Conservation (phyloP, 1,140 invertebrate species). For the Acromyrmex heyeri region DNA sequence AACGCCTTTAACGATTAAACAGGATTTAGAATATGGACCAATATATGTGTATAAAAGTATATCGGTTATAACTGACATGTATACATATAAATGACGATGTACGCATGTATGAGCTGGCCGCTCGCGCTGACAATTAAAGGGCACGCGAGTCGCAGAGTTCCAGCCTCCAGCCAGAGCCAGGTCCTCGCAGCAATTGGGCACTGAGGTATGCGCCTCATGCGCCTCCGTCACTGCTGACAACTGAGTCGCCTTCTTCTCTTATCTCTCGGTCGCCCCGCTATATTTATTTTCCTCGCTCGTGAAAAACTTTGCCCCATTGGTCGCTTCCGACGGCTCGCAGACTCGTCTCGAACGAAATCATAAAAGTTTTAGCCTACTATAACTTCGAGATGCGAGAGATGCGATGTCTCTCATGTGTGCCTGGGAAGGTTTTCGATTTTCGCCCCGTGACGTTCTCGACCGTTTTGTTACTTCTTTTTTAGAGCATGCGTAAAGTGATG, state of each 20-base stretch:
- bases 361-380: constrained; percentile 79
- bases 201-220: no score
- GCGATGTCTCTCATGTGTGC: constrained; percentile 32
- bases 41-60: no score
- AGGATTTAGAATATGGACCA: no score
- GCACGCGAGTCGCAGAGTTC: no score
- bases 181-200: no score
- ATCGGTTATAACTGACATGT: no score
- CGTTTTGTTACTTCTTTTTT: constrained; percentile 62
- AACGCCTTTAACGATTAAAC: no score
- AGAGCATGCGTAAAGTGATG: not conserved
- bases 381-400: constrained; percentile 48
- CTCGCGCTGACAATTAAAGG: no score
- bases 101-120: no score
- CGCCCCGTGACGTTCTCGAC: constrained; percentile 47
- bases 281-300: constrained; percentile 68
- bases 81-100: no score
- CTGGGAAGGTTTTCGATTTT: constrained; percentile 68
- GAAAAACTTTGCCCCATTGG: constrained; percentile 36
- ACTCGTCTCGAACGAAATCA: constrained; percentile 77
- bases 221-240: no score
- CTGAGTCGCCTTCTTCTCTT: constrained; percentile 58
- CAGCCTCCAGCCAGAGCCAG: no score
- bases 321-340: not conserved
- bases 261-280: constrained; percentile 47